Evolutionary conservation across 2,888 invertebrate species (phyloP), one percentile per base, ranked within the genome.

Genomic region (Erebia palarica): DNA sequence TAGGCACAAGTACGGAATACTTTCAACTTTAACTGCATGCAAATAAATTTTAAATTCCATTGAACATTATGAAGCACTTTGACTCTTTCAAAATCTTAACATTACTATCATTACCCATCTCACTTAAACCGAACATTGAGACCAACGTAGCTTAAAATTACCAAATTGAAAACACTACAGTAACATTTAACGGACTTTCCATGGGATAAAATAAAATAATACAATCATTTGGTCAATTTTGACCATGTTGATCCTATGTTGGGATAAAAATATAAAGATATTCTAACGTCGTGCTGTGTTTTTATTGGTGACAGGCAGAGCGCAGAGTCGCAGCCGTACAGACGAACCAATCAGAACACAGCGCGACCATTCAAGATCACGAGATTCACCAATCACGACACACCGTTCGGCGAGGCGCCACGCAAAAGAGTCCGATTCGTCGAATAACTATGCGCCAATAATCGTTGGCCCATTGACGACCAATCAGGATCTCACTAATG

Each of bases 1-100:
- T 94, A 96, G 96, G 94, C 97, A 97, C 96, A 97, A 97, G 97
- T 97, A 96, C 95, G 95, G 86, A 85, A 76, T 73, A 80, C 84
- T 88, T 84, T 86, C 77, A 86, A 86, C 79, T 84, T 81, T 84
- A 84, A 85, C 80, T 83, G 90, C 91, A 91, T 91, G 91, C 79
- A 65, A 75, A 75, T 80, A 75, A 74, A 72, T 73, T 73, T 75
- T 64, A 47, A 73, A 68, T 72, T 67, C 59, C 11, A 53, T 60
- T 66, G 53, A 47, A 47, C 63, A 49, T 47, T 72, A 49, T 42
- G 63, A 70, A 65, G 75, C 78, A 77, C 78, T 70, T 69, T 58
- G 49, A 65, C 70, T 73, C 65, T 68, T 71, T 59, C 21, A 51
- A 73, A 69, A 69, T 74, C 14, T 21, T 49, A 78, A 77, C 76